phyloP scores from a whole-genome alignment of 37 sponge, comb jelly and placozoan genomes.

The Crambe crambe region DNA sequence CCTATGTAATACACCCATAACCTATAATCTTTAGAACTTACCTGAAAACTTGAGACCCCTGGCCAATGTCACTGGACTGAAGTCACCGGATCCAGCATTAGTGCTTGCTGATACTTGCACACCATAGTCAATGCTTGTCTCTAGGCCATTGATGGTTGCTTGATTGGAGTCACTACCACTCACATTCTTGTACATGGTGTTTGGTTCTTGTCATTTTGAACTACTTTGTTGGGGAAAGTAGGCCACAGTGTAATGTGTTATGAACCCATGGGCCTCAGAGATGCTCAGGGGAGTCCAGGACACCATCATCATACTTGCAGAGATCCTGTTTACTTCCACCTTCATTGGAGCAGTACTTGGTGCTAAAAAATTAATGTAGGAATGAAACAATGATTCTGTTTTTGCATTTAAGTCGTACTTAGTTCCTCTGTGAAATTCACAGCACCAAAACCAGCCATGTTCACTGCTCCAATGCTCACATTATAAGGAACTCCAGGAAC shows the following conservation, averaged over 20 bases:
- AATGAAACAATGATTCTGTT: not conserved
- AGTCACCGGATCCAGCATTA: not conserved
- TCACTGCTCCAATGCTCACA: constrained; percentile 12
- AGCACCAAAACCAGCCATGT: not conserved
- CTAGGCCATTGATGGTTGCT: constrained; percentile 1
- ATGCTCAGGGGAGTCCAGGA: constrained; percentile 16
- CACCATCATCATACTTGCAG: not conserved
- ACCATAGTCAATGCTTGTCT: constrained; percentile 1
- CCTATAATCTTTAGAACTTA: too few relatives aligned
- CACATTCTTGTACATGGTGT: not conserved
- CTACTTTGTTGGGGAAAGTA: not conserved
- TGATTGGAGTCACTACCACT: not conserved
- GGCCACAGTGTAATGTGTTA: constrained; percentile 9
- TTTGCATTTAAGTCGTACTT: not conserved
- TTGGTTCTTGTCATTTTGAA: not conserved
- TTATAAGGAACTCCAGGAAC: constrained; percentile 1
- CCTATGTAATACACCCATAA: too few relatives aligned
- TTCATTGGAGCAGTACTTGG: constrained; percentile 1
- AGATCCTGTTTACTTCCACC: not conserved
- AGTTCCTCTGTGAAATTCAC: not conserved
- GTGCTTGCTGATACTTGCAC: constrained; percentile 22
- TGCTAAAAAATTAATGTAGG: not conserved
- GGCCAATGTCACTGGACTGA: not conserved
- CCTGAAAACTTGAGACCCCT: too few relatives aligned
- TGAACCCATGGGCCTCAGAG: constrained; percentile 6